Base-by-base conservation (phyloP, 2,113 vertebrate species). In the Bufo gargarizans region DNA sequence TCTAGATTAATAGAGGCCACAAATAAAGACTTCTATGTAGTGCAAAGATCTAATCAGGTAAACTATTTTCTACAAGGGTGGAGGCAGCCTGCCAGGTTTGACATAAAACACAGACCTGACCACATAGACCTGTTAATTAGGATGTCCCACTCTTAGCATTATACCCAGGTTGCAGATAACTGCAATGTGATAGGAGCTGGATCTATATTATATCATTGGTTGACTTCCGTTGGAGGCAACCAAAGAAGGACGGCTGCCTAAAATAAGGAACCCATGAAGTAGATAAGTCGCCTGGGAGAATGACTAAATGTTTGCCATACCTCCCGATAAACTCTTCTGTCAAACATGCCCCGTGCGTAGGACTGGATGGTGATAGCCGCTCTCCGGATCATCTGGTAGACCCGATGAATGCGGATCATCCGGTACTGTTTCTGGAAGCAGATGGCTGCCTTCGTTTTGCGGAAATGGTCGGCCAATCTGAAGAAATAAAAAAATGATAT, bases 351-450 rank as follows among this genome's bases (percentile, higher is more conserved):
- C 49, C 96, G 91, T 16, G 96, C 59, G 63, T 93, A 97, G 85
- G 98, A 96, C 93, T 99, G 98, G 91, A 99, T 97, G 87, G 95
- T 92, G 88, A 97, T 0, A 0, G 94, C 86, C 0, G 98, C 96
- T 0, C 1, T 53, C 33, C 90, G 92, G 84, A 93, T 65, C 10
- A 90, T 93, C 91, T 91, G 94, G 89, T 92, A 99, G 0, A 92
- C 93, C 43, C 71, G 93, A 12, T 90, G 84, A 13, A 96, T 94
- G 61, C 92, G 94, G 85, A 90, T 90, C 98, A 99, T 99, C 0
- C 97, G 95, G 76, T 90, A 96, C 90, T 97, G 97, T 88, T 97
- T 99, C 95, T 99, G 98, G 90, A 97, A 92, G 89, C 93, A 19
- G 0, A 97, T 9, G 1, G 96, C 95, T 0, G 97, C 98, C 58